Percentiles rank a stretch among this genome's conserved stretches.
Conservation (phyloP, 2,888 invertebrate genomes). For the Aelia acuminata region DNA sequence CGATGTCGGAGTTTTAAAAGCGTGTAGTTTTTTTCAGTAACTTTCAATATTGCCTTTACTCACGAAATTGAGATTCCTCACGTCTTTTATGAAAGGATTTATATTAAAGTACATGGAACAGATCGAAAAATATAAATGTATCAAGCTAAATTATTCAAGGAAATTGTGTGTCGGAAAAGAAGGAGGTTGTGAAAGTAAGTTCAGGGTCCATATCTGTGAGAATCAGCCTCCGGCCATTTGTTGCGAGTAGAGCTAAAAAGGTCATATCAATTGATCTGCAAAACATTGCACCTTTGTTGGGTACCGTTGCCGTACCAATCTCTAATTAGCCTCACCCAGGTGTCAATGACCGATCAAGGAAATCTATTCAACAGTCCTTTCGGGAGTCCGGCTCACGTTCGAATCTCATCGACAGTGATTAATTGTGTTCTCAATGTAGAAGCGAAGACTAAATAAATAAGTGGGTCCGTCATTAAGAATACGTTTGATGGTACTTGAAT, state of each 20-base stretch:
- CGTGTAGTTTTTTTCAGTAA: no score
- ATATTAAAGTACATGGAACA: no score
- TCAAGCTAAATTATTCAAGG: neutral
- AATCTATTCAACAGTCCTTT: neutral
- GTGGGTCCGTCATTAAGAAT: no score
- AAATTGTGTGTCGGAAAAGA: neutral
- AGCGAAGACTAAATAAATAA: no score
- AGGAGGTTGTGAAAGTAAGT: conserved; percentile 10
- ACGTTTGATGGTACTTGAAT: no score
- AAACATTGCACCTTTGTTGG: conserved; percentile 26
- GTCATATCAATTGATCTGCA: conserved; percentile 15
- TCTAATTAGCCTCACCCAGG: conserved; percentile 5
- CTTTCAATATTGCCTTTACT: no score
- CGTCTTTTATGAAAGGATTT: no score
- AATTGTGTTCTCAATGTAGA: neutral
- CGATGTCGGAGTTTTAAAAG: no score
- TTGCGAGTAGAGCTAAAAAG: conserved; percentile 11
- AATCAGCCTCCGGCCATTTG: conserved; percentile 19
- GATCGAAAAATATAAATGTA: no score
- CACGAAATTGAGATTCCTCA: no score
- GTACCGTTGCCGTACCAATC: neutral
- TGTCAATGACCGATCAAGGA: conserved; percentile 11
- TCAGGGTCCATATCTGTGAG: neutral
- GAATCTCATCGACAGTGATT: neutral
- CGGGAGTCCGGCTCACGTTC: neutral